Percentiles rank a stretch among this genome's conserved stretches.
These are phyloP conservation scores for Drosophila pectinifera DNA, from an alignment of 1,140 invertebrate species.

Conservation along the genomic window DNA sequence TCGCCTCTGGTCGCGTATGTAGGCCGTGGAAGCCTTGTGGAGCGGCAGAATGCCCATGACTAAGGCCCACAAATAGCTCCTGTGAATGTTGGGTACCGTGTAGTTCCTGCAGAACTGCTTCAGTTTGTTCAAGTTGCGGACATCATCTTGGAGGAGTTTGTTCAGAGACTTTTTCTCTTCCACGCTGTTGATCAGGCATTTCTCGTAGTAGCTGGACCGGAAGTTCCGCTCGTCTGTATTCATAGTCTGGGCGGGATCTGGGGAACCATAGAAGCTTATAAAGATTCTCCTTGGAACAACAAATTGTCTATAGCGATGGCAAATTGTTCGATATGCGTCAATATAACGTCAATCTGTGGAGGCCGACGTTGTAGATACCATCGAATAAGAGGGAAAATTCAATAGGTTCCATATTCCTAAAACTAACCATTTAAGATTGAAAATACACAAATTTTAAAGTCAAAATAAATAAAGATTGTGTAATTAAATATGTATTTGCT, in stretches of 20 bases:
- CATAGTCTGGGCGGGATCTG: conserved; percentile 68
- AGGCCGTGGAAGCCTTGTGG: conserved; percentile 90
- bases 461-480: background rate
- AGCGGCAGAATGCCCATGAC: conserved; percentile 90
- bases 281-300: background rate
- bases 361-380: background rate
- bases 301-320: conserved; percentile 22
- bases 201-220: conserved; percentile 93
- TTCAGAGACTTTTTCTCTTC: conserved; percentile 97
- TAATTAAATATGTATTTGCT: too few relatives aligned
- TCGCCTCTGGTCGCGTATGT: conserved; percentile 89
- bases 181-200: conserved; percentile 92
- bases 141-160: conserved; percentile 94
- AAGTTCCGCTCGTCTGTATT: conserved; percentile 92
- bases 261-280: background rate
- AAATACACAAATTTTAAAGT: background rate
- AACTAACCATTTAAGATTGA: too few relatives aligned
- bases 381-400: background rate
- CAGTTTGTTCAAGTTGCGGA: conserved; percentile 92
- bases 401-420: background rate
- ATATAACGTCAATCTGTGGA: background rate
- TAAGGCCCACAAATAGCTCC: conserved; percentile 94
- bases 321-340: background rate
- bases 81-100: conserved; percentile 92
- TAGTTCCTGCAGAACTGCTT: conserved; percentile 94